Evolutionary conservation across 1,140 invertebrate genomes (phyloP).

Genomic region (Argopecten irradians): DNA sequence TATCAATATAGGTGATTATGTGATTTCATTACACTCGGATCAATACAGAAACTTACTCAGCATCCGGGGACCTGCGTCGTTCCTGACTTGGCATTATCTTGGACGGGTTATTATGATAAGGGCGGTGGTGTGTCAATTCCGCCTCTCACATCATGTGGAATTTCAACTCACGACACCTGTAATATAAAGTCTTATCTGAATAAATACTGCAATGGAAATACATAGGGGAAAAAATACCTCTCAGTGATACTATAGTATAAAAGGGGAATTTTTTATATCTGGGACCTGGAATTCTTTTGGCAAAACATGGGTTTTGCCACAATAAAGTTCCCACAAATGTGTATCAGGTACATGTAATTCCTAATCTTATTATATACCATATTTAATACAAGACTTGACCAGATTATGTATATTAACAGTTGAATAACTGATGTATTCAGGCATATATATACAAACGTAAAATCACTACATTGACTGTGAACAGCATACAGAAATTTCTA

Average conservation of each 20-base stretch:
- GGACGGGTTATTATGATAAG: constrained; percentile 2
- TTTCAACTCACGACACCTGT: neutral
- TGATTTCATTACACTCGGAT: no score
- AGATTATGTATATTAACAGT: no score
- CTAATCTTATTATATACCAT: neutral
- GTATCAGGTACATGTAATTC: neutral
- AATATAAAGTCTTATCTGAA: neutral
- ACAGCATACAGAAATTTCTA: neutral
- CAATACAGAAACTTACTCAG: constrained; percentile 9
- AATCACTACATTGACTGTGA: neutral
- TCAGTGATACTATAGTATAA: neutral
- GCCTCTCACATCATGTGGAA: neutral
- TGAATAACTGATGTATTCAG: no score
- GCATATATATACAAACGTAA: no score
- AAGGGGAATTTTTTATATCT: neutral
- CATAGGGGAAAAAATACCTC: neutral
- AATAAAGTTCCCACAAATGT: neutral
- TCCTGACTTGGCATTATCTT: neutral
- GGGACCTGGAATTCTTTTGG: neutral
- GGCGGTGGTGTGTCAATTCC: neutral
- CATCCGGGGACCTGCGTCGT: neutral
- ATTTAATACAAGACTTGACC: no score
- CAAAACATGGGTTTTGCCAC: neutral
- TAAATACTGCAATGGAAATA: neutral
- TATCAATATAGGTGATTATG: no score